These are phyloP conservation scores for Phyllopteryx taeniolatus DNA, from an alignment of 2,113 vertebrate genomes.

Conservation along the genomic window DNA sequence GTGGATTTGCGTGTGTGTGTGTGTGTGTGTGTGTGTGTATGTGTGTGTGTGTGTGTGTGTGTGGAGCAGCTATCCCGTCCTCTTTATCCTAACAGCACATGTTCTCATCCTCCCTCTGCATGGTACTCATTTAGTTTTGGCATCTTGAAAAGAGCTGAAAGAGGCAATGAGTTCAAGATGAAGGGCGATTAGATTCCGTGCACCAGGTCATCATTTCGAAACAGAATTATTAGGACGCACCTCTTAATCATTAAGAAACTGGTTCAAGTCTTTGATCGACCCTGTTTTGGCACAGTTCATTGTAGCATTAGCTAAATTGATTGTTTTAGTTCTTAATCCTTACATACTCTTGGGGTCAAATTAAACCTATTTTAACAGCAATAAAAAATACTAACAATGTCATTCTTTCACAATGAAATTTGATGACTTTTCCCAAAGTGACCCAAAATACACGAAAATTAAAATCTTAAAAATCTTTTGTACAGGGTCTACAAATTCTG, in stretches of 20 bases:
- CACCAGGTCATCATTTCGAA: conserved; percentile 11
- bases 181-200: conserved; percentile 32
- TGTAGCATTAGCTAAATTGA: too few relatives aligned
- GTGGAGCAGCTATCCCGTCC: conserved; percentile 3
- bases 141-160: conserved; percentile 28
- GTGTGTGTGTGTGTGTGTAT: conserved; percentile 4
- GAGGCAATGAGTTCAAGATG: conserved; percentile 68
- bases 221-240: neutral
- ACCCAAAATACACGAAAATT: too few relatives aligned
- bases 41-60: conserved; percentile 6
- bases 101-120: conserved; percentile 43
- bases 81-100: conserved; percentile 38
- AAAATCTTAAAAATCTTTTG: too few relatives aligned
- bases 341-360: neutral
- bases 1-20: conserved; percentile 24
- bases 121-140: conserved; percentile 60
- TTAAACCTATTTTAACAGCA: neutral
- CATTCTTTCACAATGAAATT: too few relatives aligned
- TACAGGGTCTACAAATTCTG: too few relatives aligned
- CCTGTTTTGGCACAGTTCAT: neutral
- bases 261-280: neutral
- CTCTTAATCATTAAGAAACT: neutral
- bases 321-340: too few relatives aligned
- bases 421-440: too few relatives aligned
- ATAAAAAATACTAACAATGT: too few relatives aligned